A percentile compares a stretch with the other conserved stretches of the same genome.
Conservation (phyloP, 2,888 invertebrate species). For the Marasmarcha lunaedactyla region DNA sequence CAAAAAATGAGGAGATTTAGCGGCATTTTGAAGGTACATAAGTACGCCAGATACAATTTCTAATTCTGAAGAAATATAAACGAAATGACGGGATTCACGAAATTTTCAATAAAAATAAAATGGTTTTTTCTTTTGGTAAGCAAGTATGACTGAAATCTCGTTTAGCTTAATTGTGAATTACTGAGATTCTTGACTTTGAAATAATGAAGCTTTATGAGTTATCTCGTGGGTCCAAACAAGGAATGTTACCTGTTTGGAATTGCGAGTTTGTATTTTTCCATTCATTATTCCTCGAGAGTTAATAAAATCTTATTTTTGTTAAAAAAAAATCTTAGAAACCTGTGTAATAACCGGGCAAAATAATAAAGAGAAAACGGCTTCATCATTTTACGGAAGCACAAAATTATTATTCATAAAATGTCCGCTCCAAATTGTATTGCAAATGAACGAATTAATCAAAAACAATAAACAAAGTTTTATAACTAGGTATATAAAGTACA, state of each 20-base stretch:
- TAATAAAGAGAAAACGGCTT: too few relatives aligned
- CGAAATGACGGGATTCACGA: neutral
- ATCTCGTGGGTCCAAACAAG: too few relatives aligned
- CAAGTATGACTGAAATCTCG: slow-evolving; percentile 1
- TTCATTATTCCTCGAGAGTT: too few relatives aligned
- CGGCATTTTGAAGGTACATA: neutral
- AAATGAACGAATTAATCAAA: slow-evolving; percentile 1
- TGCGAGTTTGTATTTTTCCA: too few relatives aligned
- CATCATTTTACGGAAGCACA: too few relatives aligned
- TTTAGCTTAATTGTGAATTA: neutral
- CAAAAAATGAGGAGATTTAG: slow-evolving; percentile 40
- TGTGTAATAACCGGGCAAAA: too few relatives aligned
- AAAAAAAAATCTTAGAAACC: too few relatives aligned
- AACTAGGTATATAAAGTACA: too few relatives aligned
- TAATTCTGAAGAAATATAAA: neutral
- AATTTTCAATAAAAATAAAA: neutral
- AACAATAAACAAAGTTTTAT: neutral
- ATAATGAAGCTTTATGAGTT: slow-evolving; percentile 1
- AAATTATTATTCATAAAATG: too few relatives aligned
- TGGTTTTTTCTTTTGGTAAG: neutral
- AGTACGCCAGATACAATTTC: neutral
- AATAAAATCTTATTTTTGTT: too few relatives aligned
- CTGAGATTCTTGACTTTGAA: neutral
- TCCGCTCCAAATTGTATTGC: neutral
- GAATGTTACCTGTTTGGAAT: too few relatives aligned